Base-by-base conservation (phyloP, 2,888 invertebrate species). In the Caradrina clavipalpis region DNA sequence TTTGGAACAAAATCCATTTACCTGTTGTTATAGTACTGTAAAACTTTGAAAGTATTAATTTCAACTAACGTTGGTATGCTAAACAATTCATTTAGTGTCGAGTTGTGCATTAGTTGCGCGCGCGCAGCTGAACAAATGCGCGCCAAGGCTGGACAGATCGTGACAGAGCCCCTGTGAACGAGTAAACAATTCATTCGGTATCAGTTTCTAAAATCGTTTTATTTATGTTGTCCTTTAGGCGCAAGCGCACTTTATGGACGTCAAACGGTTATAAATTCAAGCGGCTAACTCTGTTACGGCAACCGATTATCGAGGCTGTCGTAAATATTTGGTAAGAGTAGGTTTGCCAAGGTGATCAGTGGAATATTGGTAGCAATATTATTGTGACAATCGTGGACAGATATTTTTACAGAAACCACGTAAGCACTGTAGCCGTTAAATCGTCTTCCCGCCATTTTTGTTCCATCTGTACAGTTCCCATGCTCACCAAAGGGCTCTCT, bases 91-190 rank as follows among this genome's bases (percentile, higher is more conserved):
- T 74, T 78, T 72, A 73, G 80, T 77, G 68, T 77, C 62, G 76
- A 81, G 71, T 72, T 71, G 75, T 74, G 84, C 80, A 83, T 76
- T 76, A 73, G 69, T 68, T 73, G 78, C 67, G 63, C 59, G 65
- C 74, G 79, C 78, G 87, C 92, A 92, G 92, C 92, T 93, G 92
- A 85, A 87, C 87, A 91, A 92, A 92, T 88, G 87, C 86, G 78
- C 84, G 81, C 84, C 90, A 92, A 91, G 92, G 92, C 86, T 88
- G 85, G 79, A 81, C 84, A 75, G 78, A 76, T 89, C 87, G 85
- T 88, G 88, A 88, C 88, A 84, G 76, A 80, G 75, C 64, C 70
- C 76, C 61, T 72, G 69, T 69, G 76, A 73, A 67, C 82, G 71
- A 73, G 78, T 79, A 79, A 83, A 83, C 83, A 82, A 83, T 83